Evolutionary conservation across 2,888 invertebrate genomes (phyloP).

Genomic region (Melieria crassipennis): DNA sequence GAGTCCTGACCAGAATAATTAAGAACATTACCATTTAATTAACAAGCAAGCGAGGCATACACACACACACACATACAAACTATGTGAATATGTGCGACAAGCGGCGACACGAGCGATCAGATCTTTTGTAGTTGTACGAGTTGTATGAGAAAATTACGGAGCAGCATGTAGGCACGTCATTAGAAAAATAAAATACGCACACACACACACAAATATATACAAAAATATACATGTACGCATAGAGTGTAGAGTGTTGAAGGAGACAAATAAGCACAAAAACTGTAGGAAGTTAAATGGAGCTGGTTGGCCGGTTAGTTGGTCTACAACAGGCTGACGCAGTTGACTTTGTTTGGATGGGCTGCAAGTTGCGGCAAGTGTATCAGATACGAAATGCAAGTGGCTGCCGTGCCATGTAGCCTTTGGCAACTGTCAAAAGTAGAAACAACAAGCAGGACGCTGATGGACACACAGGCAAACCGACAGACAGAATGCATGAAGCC

Average conservation of each 20-base stretch:
- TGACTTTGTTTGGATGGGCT: too few species aligned
- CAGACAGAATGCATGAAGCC: not conserved
- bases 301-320: too few species aligned
- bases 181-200: slow-evolving; percentile 15
- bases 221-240: not conserved
- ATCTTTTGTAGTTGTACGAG: too few species aligned
- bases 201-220: not conserved
- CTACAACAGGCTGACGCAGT: too few species aligned
- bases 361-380: too few species aligned
- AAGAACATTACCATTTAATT: slow-evolving; percentile 32
- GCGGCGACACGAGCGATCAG: too few species aligned
- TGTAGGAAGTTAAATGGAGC: too few species aligned
- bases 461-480: too few species aligned
- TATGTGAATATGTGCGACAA: not conserved
- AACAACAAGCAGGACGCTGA: not conserved
- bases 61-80: not conserved
- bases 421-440: not conserved
- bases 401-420: too few species aligned
- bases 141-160: too few species aligned
- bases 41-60: slow-evolving; percentile 12
- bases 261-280: too few species aligned
- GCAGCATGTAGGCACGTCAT: slow-evolving; percentile 21
- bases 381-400: too few species aligned
- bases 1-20: slow-evolving; percentile 26
- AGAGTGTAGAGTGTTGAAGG: not conserved